Evolutionary conservation across 2,797 vertebrate species (phyloP), one percentile per base, ranked within the genome.

Genomic region (Ataeniobius toweri): DNA sequence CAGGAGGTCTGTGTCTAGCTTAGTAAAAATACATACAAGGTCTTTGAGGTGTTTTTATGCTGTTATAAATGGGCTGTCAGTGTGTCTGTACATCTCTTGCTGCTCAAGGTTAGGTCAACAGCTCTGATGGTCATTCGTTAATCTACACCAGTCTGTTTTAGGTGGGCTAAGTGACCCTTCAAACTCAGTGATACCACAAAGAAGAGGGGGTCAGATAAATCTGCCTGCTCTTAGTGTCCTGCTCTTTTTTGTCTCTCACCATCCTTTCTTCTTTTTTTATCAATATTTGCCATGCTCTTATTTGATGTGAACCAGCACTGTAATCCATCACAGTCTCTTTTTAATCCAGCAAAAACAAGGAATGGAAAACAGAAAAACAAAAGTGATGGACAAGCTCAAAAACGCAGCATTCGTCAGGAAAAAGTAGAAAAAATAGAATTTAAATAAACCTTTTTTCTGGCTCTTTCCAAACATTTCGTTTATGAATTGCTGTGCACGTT

Each of bases 71-170:
- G 88, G 81, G 65, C 82, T 91, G 87, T 89, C 90, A 85, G 76
- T 78, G 77, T 59, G 86, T 88, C 84, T 85, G 91, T 69, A 85
- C 86, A 86, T 91, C 87, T 84, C 82, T 85, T 58, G 77, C 85
- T 73, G 76, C 73, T 90, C 92, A 93, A 89, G 90, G 94, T 91
- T 93, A 94, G 93, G 88, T 94, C 93, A 94, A 94, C 92, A 94
- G 67, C 81, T 83, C 82, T 80, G 53, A 80, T 76, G 86, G 89
- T 85, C 90, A 87, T 90, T 92, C 80, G 89, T 93, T 93, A 93
- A 92, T 92, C 88, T 90, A 81, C 82, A 70, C 74, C 31, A 48
- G 87, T 85, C 89, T 80, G 80, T 73, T 83, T 79, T 68, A 67
- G 80, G 83, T 79, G 77, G 78, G 70, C 75, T 76, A 82, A 81